Evolutionary conservation across 2,113 vertebrate species (phyloP).

Genomic region (Tretioscincus oriximinensis): DNA sequence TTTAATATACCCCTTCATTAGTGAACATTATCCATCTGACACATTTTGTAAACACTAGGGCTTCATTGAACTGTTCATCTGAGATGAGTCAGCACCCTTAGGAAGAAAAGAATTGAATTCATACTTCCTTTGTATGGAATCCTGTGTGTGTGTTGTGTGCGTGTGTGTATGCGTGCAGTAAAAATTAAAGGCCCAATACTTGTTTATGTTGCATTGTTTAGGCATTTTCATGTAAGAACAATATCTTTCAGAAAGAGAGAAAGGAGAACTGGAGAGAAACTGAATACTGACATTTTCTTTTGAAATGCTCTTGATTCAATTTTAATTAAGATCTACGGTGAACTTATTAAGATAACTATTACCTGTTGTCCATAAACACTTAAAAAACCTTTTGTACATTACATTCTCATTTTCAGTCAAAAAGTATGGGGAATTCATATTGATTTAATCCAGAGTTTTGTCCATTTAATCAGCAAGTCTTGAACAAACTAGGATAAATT

Average conservation of each 20-base stretch:
- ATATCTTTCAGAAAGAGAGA: conserved; percentile 24
- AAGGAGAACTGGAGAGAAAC: conserved; percentile 14
- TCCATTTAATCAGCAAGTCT: neutral
- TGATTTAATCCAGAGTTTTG: neutral
- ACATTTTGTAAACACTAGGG: conserved; percentile 53
- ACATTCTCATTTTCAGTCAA: neutral
- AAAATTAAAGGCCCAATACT: conserved; percentile 51
- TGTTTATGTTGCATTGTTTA: conserved; percentile 49
- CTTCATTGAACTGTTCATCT: conserved; percentile 33
- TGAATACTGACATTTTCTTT: conserved; percentile 39
- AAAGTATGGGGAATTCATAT: neutral
- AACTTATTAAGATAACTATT: conserved; percentile 35
- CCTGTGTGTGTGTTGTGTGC: too few species aligned
- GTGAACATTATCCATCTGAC: conserved; percentile 55
- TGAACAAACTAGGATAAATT: neutral
- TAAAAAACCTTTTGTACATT: neutral
- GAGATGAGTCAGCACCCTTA: conserved; percentile 21
- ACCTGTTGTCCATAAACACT: neutral
- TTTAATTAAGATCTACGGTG: conserved; percentile 51
- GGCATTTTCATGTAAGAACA: conserved; percentile 34
- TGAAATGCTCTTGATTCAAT: conserved; percentile 31
- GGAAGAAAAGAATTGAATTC: conserved; percentile 30
- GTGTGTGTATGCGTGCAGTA: neutral
- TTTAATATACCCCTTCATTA: conserved; percentile 50
- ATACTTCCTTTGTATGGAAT: neutral